Evolutionary conservation across 1,140 invertebrate genomes (phyloP).

Genomic region (Oncopeltus fasciatus): DNA sequence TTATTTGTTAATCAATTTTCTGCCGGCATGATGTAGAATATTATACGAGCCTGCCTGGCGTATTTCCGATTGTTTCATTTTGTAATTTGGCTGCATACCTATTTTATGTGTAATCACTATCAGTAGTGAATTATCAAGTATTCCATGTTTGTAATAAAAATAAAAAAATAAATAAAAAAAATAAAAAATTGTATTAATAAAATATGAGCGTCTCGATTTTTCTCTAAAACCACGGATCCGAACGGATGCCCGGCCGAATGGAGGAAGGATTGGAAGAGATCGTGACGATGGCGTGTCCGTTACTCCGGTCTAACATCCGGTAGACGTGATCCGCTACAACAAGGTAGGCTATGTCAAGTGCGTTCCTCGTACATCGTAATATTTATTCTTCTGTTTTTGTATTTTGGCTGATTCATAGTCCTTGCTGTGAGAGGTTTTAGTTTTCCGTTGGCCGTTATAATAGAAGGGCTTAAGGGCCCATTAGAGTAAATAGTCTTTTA

Average conservation of each 20-base stretch:
- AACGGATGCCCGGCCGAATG: neutral
- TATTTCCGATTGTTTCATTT: conserved; percentile 4
- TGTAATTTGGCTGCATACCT: neutral
- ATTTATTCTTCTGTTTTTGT: no score
- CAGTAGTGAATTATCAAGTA: conserved; percentile 5
- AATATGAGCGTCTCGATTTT: neutral
- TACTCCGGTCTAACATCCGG: neutral
- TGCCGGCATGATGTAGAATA: neutral
- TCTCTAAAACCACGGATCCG: conserved; percentile 2
- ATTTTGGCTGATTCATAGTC: no score
- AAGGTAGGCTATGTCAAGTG: no score
- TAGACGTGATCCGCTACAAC: conserved; percentile 1
- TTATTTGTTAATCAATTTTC: neutral
- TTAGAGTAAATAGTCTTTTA: no score
- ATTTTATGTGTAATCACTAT: conserved; percentile 7
- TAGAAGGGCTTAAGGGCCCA: no score
- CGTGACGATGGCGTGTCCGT: neutral
- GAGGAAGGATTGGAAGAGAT: neutral
- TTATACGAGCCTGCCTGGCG: conserved; percentile 6
- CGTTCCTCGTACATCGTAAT: no score
- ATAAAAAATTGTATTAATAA: conserved; percentile 1
- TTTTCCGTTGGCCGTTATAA: no score
- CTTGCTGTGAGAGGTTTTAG: no score
- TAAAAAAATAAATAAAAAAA: no score
- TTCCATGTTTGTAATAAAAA: conserved; percentile 9